Evolutionary conservation across 2,888 invertebrate species (phyloP).

Genomic region (Andrena camellia): DNA sequence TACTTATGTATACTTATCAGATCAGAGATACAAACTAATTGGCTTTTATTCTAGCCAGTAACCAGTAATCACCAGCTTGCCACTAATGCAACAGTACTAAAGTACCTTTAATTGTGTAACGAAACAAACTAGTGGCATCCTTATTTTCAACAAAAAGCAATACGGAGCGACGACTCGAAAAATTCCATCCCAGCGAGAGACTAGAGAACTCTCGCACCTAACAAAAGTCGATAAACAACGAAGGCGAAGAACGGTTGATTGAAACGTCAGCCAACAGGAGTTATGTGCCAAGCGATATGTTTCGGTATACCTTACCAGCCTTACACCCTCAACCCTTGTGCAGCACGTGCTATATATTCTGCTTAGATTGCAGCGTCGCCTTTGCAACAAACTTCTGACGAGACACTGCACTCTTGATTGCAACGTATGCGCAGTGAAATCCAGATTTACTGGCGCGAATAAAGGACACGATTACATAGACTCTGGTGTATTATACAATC

Average conservation of each 20-base stretch:
- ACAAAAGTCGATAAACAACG: slow-evolving; percentile 66
- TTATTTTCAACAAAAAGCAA: too few relatives aligned
- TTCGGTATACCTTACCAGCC: slow-evolving; percentile 40
- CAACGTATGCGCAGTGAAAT: background rate
- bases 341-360: slow-evolving; percentile 17
- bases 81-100: too few relatives aligned
- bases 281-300: slow-evolving; percentile 73
- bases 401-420: slow-evolving; percentile 18
- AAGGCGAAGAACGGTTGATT: slow-evolving; percentile 75
- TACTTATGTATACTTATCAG: too few relatives aligned
- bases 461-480: too few relatives aligned
- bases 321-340: slow-evolving; percentile 30
- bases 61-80: too few relatives aligned
- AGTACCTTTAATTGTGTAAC: too few relatives aligned
- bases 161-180: background rate
- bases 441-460: too few relatives aligned
- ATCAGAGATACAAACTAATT: too few relatives aligned
- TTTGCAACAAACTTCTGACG: slow-evolving; percentile 37
- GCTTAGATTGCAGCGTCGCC: slow-evolving; percentile 22
- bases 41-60: too few relatives aligned
- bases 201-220: slow-evolving; percentile 28
- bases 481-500: too few relatives aligned
- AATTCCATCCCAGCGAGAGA: background rate
- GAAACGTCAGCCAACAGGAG: slow-evolving; percentile 80
- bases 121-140: too few relatives aligned